Evolutionary conservation across 2,113 vertebrate genomes (phyloP).

Genomic region (Microcebus jonahi): DNA sequence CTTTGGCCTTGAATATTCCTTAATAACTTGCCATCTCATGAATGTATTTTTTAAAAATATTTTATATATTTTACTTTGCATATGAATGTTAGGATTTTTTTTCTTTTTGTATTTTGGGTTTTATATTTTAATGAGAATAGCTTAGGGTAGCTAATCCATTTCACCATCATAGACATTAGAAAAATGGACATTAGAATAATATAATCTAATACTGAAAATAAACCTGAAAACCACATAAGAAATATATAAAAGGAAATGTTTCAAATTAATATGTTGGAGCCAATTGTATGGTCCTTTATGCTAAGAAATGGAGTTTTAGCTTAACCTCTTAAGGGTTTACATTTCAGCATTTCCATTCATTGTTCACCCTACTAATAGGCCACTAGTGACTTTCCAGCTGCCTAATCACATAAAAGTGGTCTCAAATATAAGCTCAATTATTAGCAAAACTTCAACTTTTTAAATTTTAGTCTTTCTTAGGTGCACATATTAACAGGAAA

Average conservation of each 20-base stretch:
- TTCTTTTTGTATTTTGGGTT: neutral
- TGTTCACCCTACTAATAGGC: neutral
- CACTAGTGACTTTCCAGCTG: neutral
- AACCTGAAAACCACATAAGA: neutral
- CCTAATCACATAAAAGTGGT: neutral
- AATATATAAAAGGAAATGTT: neutral
- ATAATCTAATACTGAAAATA: neutral
- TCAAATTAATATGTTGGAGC: neutral
- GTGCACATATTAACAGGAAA: neutral
- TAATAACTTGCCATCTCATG: neutral
- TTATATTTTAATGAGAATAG: neutral
- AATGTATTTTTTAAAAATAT: neutral
- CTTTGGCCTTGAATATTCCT: neutral
- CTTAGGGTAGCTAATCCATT: neutral
- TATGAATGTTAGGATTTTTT: neutral
- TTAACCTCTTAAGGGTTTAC: neutral
- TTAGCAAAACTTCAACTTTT: neutral
- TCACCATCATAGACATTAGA: neutral
- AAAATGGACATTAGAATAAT: neutral
- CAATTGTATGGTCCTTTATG: neutral
- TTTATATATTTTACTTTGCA: neutral
- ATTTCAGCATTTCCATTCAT: constrained; percentile 15
- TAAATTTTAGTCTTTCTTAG: neutral
- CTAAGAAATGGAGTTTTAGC: neutral
- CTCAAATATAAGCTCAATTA: neutral